Base-by-base conservation (phyloP, 2,113 vertebrate genomes). In the Platichthys flesus region DNA sequence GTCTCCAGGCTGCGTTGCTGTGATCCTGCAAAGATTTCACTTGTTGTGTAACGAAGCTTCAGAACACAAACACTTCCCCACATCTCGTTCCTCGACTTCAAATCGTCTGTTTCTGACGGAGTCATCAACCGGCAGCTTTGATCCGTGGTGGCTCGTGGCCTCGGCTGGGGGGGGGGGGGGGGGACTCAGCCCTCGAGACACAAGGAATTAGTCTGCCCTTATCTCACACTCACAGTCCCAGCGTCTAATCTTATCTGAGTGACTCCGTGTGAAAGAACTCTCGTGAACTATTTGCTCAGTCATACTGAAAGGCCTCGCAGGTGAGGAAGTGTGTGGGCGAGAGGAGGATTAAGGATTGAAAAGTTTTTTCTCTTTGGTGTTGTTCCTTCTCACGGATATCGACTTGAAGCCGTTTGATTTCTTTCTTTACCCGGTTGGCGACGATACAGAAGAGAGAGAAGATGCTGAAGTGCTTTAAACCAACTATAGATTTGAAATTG, bases 201-300 rank as follows among this genome's bases (percentile, higher is more conserved):
- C 2, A 35, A 66, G 73, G 80, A 88, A 88, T 92, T 86, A 83
- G 79, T 80, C 67, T 45, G 52, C 71, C 65, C 85, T 93, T 93
- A 93, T 94, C 92, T 93, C 68, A 26, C 74, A 58, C 79, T 77
- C 74, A 23, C 92, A 93, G 88, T 85, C 86, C 63, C 72, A 56
- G 65, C 79, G 60, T 71, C 21, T 89, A 80, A 90, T 91, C 88
- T 92, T 79, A 92, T 92, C 91, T 64, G 24, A 31, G 64, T 7
- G 16, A 58, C 80, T 61, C 75, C 65, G 76, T 60, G 70, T 86
- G 84, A 82, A 78, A 87, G 79, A 78, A 64, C 69, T 61, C 78
- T 31, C 28, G 56, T 84, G 63, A 75, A 83, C 77, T 55, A 80
- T 80, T 87, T 62, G 58, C 70, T 54, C 71, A 16, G 58, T 58